Evolutionary conservation across 2,888 invertebrate genomes (phyloP).

Genomic region (Parelbella ahira): DNA sequence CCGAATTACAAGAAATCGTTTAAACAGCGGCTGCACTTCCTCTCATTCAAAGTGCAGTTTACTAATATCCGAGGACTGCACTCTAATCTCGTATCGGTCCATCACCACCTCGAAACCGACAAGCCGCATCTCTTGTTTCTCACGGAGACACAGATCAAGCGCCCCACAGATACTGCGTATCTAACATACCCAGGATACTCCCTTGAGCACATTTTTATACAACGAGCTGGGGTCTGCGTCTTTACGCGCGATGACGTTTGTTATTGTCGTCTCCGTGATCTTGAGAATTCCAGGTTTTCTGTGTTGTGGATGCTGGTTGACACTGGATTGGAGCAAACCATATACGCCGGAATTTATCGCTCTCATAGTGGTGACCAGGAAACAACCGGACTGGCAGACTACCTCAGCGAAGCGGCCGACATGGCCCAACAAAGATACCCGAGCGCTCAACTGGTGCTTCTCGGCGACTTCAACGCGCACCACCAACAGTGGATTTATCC

Average conservation of each 20-base stretch:
- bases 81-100: neutral
- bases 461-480: constrained; percentile 19
- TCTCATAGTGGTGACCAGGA: too few relatives aligned
- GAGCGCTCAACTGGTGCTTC: neutral
- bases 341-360: too few relatives aligned
- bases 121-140: constrained; percentile 20
- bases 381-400: too few relatives aligned
- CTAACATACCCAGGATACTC: constrained; percentile 18
- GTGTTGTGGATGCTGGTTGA: constrained; percentile 17
- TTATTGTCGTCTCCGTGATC: constrained; percentile 22
- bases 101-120: constrained; percentile 15
- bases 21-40: constrained; percentile 21
- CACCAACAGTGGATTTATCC: constrained; percentile 29
- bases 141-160: constrained; percentile 24
- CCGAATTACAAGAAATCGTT: constrained; percentile 2
- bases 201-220: constrained; percentile 17
- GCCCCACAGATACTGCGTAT: neutral
- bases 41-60: constrained; percentile 23
- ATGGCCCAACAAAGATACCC: too few relatives aligned
- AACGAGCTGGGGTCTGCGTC: constrained; percentile 25
- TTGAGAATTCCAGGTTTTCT: constrained; percentile 20
- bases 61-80: constrained; percentile 13
- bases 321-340: constrained; percentile 7
- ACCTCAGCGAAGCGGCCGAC: too few relatives aligned
- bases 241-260: constrained; percentile 24